Evolutionary conservation across 2,888 invertebrate species (phyloP).

Genomic region (Cephus rjabovi): DNA sequence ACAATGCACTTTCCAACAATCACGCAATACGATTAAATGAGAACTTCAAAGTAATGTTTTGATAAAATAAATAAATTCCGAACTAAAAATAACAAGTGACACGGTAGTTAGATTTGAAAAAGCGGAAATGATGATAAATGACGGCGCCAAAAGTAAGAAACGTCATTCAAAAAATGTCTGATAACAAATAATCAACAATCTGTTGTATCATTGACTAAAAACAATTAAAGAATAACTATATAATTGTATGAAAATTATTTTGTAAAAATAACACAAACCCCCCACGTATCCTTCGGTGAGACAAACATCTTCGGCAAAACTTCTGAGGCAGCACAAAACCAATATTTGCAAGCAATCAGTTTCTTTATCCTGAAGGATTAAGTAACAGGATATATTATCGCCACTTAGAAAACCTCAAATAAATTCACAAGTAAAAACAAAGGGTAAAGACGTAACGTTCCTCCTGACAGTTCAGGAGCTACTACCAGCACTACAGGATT

Average conservation of each 20-base stretch:
- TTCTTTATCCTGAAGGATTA: background rate
- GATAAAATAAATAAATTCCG: background rate
- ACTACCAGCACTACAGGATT: background rate
- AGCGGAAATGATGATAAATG: background rate
- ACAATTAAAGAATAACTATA: background rate
- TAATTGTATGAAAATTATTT: background rate
- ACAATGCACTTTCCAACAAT: background rate
- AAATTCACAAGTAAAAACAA: background rate
- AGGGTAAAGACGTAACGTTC: background rate
- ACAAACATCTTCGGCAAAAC: background rate
- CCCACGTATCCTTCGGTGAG: background rate
- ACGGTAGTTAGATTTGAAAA: background rate
- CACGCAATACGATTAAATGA: background rate
- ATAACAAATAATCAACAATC: background rate
- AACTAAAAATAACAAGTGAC: background rate
- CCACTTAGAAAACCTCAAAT: background rate
- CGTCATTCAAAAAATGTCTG: background rate
- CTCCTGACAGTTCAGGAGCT: background rate
- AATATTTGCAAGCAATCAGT: background rate
- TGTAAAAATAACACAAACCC: background rate
- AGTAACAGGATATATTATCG: background rate
- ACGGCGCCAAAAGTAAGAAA: background rate
- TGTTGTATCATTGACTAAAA: background rate
- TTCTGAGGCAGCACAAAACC: background rate
- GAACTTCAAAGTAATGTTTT: background rate